Conservation (phyloP, 2,888 invertebrate genomes). For the Cheilosia scutellata region DNA sequence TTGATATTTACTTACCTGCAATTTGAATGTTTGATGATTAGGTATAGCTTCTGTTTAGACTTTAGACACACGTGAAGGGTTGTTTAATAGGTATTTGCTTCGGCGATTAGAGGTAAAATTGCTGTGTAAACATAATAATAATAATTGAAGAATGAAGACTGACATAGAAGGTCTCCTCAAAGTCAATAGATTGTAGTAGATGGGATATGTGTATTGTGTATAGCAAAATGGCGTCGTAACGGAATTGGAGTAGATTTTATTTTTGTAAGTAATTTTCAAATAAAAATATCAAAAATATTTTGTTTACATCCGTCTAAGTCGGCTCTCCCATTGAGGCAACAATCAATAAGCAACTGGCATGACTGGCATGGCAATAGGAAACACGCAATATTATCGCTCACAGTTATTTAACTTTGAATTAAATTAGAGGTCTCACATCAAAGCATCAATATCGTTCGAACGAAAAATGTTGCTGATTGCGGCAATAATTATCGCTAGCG, state of each 20-base stretch:
- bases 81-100: conserved; percentile 25
- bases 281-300: background rate
- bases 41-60: conserved; percentile 31
- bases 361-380: too few species aligned
- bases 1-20: conserved; percentile 67
- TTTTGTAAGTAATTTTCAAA: too few species aligned
- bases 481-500: too few species aligned
- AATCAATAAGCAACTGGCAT: too few species aligned
- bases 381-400: too few species aligned
- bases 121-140: conserved; percentile 56
- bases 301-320: too few species aligned
- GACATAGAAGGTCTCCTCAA: conserved; percentile 46
- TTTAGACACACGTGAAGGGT: conserved; percentile 12
- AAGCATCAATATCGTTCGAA: too few species aligned
- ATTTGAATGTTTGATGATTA: conserved; percentile 42
- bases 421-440: too few species aligned
- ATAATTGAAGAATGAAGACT: too few species aligned
- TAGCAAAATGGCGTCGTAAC: conserved; percentile 9
- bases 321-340: too few species aligned
- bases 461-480: too few species aligned
- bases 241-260: conserved; percentile 12
- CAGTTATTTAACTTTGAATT: too few species aligned
- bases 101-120: conserved; percentile 13
- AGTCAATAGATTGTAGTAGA: conserved; percentile 68
- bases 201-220: conserved; percentile 5